Evolutionary conservation across 1,140 invertebrate genomes (phyloP), one percentile per base, ranked within the genome.

Genomic region (Bradynema listronoti): DNA sequence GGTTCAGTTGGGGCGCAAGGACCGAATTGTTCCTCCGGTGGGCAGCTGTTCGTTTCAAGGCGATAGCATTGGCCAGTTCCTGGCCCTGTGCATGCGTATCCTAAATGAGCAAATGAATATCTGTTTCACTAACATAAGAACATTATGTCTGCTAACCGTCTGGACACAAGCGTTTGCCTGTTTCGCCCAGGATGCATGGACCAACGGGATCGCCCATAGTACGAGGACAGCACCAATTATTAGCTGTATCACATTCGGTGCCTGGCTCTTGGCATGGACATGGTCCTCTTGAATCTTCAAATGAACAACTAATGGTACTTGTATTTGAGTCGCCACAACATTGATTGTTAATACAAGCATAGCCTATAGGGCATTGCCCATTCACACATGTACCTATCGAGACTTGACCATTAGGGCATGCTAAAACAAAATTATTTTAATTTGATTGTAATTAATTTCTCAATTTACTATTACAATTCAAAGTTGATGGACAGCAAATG

Each of bases 401-500:
- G 16, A 52, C 51, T 59, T 73, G 71, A 42, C 72, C 72, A 27
- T 57, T 53, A 24, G 72, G 72, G 45, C 72, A 73, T 27, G 63
- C 69, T 68, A 16, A 39, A 67, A 41, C 3, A 45, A 19, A 33
- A 67, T 43, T 39, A 22, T 60, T 57, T 1, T 24, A 39, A 29
- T 22, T 60, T 7, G 41, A 29, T 3, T 29, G 27, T 54, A 27
- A 47, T 49, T 27, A 36, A 11, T 33, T 32, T n/a, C n/a, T 2
- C 9, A 14, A 25, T 2, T 24, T 11, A 49, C 19, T 11, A 27
- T 29, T 36, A 71, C 68, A 39, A 33, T 68, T 71, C 19, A 67
- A 39, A 33, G 69, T 74, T 16, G 68, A 64, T 11, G 73, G 58
- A 45, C 73, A 75, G 51, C 73, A 75, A 36, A 75, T 77, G 64